phyloP scores from a whole-genome alignment of 2,797 vertebrate species.

The Sylvia borin region DNA sequence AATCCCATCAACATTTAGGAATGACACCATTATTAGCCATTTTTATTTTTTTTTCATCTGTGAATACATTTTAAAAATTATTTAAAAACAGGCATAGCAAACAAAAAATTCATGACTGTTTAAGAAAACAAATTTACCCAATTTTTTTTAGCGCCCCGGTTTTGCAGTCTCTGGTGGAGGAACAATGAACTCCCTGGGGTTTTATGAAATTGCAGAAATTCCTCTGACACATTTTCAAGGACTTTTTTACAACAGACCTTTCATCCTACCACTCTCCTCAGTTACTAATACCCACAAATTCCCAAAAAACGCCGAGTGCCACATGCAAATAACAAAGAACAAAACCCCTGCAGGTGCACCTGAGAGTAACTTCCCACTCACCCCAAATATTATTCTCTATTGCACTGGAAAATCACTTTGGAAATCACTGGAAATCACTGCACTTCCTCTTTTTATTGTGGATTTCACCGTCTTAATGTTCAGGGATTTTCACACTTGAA shows the following conservation, averaged over 20 bases:
- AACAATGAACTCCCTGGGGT: background rate
- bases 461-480: background rate
- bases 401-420: background rate
- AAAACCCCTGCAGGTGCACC: accelerated
- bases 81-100: background rate
- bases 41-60: background rate
- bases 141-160: background rate
- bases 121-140: background rate
- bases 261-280: background rate
- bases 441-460: background rate
- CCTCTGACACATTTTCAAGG: background rate
- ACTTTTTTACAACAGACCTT: background rate
- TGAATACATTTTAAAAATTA: background rate
- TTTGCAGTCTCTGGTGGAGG: background rate
- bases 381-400: no score
- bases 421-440: background rate
- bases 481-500: background rate
- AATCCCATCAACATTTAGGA: background rate
- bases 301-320: background rate
- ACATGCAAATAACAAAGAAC: background rate
- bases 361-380: background rate
- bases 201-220: background rate
- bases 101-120: background rate
- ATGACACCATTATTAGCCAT: background rate
- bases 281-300: background rate